Percentiles rank a stretch among this genome's conserved stretches.
These are phyloP conservation scores for Enteromius fasciolatus DNA, from an alignment of 2,797 vertebrate species.

Conservation along the genomic window DNA sequence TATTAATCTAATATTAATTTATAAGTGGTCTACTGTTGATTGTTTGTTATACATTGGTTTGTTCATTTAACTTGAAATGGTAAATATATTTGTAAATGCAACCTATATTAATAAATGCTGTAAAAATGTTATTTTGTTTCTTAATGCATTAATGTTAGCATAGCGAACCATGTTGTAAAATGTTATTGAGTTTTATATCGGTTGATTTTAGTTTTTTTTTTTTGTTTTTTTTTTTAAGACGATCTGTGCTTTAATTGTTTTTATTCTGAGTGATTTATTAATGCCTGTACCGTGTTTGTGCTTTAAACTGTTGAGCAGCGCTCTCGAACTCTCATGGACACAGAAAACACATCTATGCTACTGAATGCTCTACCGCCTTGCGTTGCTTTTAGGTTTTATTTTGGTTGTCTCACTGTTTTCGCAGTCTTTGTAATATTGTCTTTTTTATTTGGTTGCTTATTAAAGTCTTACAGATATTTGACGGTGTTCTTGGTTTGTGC, in stretches of 20 bases:
- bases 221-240: constrained; percentile 26
- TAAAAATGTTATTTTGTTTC: not conserved
- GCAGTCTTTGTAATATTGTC: constrained; percentile 47
- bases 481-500: constrained; percentile 17
- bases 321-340: constrained; percentile 35
- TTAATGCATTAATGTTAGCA: not conserved
- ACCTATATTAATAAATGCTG: not conserved
- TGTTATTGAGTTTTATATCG: constrained; percentile 11
- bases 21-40: not conserved
- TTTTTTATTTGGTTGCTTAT: constrained; percentile 58
- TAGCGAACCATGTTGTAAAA: constrained; percentile 25
- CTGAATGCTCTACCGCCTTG: constrained; percentile 38
- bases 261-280: constrained; percentile 39
- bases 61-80: not conserved
- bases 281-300: constrained; percentile 49
- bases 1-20: not conserved
- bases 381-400: constrained; percentile 41
- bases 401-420: constrained; percentile 41
- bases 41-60: not conserved
- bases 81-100: not conserved
- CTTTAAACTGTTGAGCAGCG: constrained; percentile 39
- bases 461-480: constrained; percentile 55
- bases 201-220: constrained; percentile 18
- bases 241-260: constrained; percentile 47
- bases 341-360: constrained; percentile 35